Base-by-base conservation (phyloP, 2,113 vertebrate genomes). In the Entosphenus tridentatus region DNA sequence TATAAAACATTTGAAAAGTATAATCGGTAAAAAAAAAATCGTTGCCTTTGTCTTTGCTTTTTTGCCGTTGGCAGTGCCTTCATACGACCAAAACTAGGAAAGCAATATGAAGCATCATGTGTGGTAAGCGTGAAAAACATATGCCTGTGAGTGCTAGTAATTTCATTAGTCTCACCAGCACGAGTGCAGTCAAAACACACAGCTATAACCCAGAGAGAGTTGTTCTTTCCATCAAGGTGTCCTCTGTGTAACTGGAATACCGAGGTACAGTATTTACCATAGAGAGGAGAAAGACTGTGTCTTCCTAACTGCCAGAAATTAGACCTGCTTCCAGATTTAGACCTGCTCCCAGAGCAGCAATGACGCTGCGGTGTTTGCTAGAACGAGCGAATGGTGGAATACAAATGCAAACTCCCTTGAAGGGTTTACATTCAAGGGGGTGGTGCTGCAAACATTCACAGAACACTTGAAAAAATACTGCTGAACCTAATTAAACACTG, bases 51-150 rank as follows among this genome's bases (percentile, higher is more conserved):
- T 57, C 71, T 67, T 3, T 16, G 68, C 8, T 67, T 55, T 13
- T 68, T 72, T 72, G 76, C 3, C 78, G 75, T 75, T 80, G 78
- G 56, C 80, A 97, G 93, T 74, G 93, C 93, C 17, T 98, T 98
- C 84, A 79, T 98, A 78, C 84, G 92, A 73, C 93, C 93, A 71
- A 98, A 98, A 78, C 82, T 98, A 80, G 93, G 93, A 2, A 98
- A 98, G 74, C 92, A 98, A 67, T 98, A 96, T 83, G 93, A 98
- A 81, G 93, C 93, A 56, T 97, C 93, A 16, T 98, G 93, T 74
- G 93, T 98, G 92, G 93, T 98, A 82, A 75, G 93, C 88, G 39
- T 74, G 68, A 12, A 56, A 57, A 76, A 67, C 71, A 4, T 75
- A 56, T 57, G 71, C 21, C 21, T 65, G 16, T 39, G 68, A 39